These are phyloP conservation scores for Drosophila repleta DNA, from an alignment of 1,140 invertebrate species.

Conservation along the genomic window DNA sequence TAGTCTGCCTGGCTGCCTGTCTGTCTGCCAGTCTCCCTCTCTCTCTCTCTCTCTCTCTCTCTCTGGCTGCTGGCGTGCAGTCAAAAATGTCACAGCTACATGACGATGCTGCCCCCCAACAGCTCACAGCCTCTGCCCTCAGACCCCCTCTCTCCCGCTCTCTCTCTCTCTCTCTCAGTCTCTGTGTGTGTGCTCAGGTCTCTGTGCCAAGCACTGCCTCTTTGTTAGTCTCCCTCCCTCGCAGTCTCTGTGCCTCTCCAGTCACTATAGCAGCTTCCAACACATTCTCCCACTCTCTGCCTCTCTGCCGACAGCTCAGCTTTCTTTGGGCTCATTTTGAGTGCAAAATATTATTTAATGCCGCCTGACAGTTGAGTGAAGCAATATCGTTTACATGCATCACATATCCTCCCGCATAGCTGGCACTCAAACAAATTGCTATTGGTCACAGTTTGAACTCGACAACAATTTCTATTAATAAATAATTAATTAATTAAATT, in stretches of 20 bases:
- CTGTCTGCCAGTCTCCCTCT: not conserved
- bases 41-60: not conserved
- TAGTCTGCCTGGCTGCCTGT: constrained; percentile 18
- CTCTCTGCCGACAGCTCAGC: not conserved
- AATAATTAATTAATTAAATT: too few species aligned
- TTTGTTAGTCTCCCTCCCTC: not conserved
- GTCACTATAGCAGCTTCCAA: not conserved
- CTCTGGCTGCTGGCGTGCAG: constrained; percentile 57
- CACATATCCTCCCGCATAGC: constrained; percentile 52
- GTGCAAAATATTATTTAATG: constrained; percentile 80
- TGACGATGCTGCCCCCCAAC: constrained; percentile 38
- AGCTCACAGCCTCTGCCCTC: not conserved
- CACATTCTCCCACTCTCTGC: not conserved
- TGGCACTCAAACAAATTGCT: constrained; percentile 71
- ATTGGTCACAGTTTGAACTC: constrained; percentile 52
- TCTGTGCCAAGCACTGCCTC: not conserved
- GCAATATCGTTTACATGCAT: constrained; percentile 80
- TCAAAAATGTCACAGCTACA: constrained; percentile 71
- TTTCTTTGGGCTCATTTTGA: constrained; percentile 25
- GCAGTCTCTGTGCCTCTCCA: not conserved
- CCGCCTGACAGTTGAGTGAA: constrained; percentile 77
- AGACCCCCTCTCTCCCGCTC: too few species aligned
- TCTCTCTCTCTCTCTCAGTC: too few species aligned
- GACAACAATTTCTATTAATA: not conserved
- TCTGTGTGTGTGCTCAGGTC: not conserved